Base-by-base conservation (phyloP, 2,113 vertebrate species). In the Gila orcuttii region DNA sequence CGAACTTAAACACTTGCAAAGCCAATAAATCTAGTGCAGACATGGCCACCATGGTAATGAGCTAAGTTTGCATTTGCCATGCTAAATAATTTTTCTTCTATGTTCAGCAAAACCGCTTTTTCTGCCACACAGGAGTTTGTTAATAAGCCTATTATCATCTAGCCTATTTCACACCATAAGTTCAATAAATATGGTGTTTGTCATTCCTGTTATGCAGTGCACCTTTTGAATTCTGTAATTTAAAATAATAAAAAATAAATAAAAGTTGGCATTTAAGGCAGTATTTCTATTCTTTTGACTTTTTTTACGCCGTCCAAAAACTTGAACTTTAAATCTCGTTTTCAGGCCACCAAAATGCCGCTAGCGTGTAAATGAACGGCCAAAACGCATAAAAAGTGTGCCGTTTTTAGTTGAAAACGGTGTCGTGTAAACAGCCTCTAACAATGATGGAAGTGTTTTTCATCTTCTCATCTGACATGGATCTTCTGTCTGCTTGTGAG, bases 11-110 rank as follows among this genome's bases (percentile, higher is more conserved):
- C 42, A 42, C 19, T 47, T 62, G 55, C 64, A 39, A 73, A 79
- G 59, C 31, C 31, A 78, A 69, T 69, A 83, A 77, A 50, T 52
- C 13, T 28, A 60, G 33, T 79, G 57, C 55, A 59, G 11, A 62
- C n/a, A 62, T 3, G 21, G 57, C 13, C 36, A 62, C 59, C 23
- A 25, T n/a, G 11, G 55, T 25, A 64, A 39, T 80, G 23, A n/a
- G 21, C 15, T 9, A 80, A 80, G 78, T 80, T 62, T 45, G 39
- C 21, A 39, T 36, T 62, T 42, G 55, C 33, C 55, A 62, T 4
- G 9, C 21, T 39, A 42, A 2, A 4, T 39, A 6, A 7, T 23
- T 79, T 23, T 79, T 59, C 33, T 62, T 64, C 11, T 39, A 42
- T 42, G 13, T 64, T 62, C 15, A 39, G 36, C 21, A 42, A 80